Base-by-base conservation (phyloP, 2,113 vertebrate genomes). In the Plestiodon gilberti region DNA sequence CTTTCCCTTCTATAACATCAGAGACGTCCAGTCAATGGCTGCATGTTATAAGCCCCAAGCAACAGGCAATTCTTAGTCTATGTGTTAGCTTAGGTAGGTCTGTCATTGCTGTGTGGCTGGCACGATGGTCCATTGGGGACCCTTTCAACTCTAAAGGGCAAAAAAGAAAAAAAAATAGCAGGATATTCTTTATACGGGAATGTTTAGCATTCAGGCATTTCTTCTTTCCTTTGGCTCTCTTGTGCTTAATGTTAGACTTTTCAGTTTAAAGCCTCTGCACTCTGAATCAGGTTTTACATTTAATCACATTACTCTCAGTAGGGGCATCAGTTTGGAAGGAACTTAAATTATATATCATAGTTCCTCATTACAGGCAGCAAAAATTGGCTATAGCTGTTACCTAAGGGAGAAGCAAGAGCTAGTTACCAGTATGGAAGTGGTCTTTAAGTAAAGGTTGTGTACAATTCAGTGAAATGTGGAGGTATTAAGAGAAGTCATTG, bases 321-420 rank as follows among this genome's bases (percentile, higher is more conserved):
- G 82, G 69, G 35, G 38, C 57, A 43, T 74, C 70, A 22, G 74
- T 83, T 62, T 20, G 55, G 74, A 74, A 74, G 52, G 5, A 83
- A 61, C 81, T 61, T 74, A 83, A 83, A 74, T 83, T 74, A 83
- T 74, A 83, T 62, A 74, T 83, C 74, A 62, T 61, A 74, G 70
- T 61, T 61, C 43, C 70, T 83, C 55, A 74, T 83, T 83, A 83
- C 20, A 83, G 55, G 23, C 33, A 74, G 57, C 55, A 82, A 75
- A 74, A 83, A 83, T 62, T 61, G 82, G 33, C 70, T 43, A 35
- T 18, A n/a, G 70, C 70, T 62, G 70, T 73, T 74, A 61, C 82
- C 70, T 74, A 38, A n/a, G 69, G 69, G 70, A 83, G 55, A 33
- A 30, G 55, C 70, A n/a, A 71, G 14, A 30, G 35, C 14, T 3